Conservation (phyloP, 2,888 invertebrate genomes). For the Patella depressa region DNA sequence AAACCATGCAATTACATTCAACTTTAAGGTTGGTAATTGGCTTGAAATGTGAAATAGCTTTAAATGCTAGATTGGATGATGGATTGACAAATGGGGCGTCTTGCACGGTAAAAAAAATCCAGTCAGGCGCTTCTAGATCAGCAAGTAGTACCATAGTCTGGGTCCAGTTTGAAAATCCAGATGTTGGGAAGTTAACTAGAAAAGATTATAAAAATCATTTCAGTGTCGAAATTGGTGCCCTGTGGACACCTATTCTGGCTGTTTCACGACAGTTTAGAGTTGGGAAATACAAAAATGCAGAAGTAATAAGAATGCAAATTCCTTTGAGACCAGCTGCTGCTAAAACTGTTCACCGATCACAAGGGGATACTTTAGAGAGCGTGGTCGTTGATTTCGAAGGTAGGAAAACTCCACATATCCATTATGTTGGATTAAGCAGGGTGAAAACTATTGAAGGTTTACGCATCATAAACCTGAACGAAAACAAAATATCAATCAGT, state of each 20-base stretch:
- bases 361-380: conserved; percentile 11
- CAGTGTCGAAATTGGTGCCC: neutral
- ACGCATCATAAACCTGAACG: neutral
- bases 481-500: conserved; percentile 29
- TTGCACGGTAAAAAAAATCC: conserved; percentile 19
- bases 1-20: too few species aligned
- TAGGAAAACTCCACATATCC: too few species aligned
- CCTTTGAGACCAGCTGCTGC: neutral
- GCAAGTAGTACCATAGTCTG: neutral
- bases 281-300: neutral
- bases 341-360: conserved; percentile 15
- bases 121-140: too few species aligned
- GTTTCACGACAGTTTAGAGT: too few species aligned
- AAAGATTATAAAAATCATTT: neutral
- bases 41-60: too few species aligned
- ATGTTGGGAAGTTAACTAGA: neutral
- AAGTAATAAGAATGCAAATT: too few species aligned
- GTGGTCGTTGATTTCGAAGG: too few species aligned
- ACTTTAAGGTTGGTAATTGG: too few species aligned
- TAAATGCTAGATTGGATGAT: too few species aligned
- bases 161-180: neutral
- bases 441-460: conserved; percentile 25
- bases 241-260: too few species aligned
- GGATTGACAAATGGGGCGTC: conserved; percentile 9
- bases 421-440: neutral